Evolutionary conservation across 2,113 vertebrate species (phyloP).

Genomic region (Xenotilapia leptura): DNA sequence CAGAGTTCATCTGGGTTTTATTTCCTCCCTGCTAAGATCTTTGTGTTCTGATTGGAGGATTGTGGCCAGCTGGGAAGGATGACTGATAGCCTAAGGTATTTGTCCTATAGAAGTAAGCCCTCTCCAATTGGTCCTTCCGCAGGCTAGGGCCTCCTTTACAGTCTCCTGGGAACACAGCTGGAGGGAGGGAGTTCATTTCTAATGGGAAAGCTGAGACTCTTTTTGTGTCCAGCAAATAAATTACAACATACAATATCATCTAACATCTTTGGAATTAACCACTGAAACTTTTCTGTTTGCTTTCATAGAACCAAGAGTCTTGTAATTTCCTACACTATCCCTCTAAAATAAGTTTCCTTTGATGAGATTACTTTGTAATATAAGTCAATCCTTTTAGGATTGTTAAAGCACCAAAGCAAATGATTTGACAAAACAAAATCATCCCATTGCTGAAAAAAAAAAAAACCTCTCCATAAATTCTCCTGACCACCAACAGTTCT

Average conservation of each 20-base stretch:
- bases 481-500: neutral
- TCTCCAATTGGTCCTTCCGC: constrained; percentile 35
- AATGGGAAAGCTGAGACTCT: constrained; percentile 47
- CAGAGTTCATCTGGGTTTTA: constrained; percentile 72
- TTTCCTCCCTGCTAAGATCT: constrained; percentile 56
- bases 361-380: neutral
- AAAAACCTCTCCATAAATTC: neutral
- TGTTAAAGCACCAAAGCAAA: neutral
- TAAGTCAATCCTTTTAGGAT: neutral
- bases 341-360: neutral
- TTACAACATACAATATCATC: neutral
- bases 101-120: constrained; percentile 50
- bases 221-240: constrained; percentile 31
- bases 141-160: constrained; percentile 43
- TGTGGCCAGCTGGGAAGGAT: constrained; percentile 57
- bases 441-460: neutral
- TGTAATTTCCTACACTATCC: neutral
- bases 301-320: neutral
- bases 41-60: constrained; percentile 50
- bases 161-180: constrained; percentile 60
- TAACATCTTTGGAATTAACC: neutral
- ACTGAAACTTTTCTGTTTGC: neutral
- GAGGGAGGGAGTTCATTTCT: constrained; percentile 49
- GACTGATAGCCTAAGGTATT: constrained; percentile 65
- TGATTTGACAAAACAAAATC: neutral